Conservation (phyloP, 2,113 vertebrate genomes). For the Aspidoscelis tigris region DNA sequence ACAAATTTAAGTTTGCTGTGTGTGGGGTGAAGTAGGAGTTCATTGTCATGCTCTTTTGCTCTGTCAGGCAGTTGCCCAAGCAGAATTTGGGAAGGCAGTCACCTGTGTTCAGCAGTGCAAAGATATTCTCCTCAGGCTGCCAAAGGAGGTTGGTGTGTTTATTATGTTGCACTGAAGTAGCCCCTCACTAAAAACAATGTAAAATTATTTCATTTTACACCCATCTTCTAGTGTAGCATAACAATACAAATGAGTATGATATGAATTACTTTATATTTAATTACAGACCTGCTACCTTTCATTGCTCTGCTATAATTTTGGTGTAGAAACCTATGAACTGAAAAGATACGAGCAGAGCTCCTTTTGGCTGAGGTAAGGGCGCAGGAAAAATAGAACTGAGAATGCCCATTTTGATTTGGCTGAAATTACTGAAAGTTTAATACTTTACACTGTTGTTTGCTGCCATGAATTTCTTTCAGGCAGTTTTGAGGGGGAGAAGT, state of each 20-base stretch:
- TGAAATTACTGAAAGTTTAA: no score
- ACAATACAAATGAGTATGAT: slow-evolving; percentile 14
- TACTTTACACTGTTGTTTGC: no score
- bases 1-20: slow-evolving; percentile 36
- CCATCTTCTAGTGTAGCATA: neutral
- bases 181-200: neutral
- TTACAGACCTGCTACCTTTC: slow-evolving; percentile 87
- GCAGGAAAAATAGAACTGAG: slow-evolving; percentile 34
- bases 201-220: neutral
- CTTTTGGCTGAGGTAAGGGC: slow-evolving; percentile 91
- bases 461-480: no score
- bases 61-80: slow-evolving; percentile 85
- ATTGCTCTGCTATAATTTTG: slow-evolving; percentile 92
- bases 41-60: slow-evolving; percentile 48
- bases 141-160: slow-evolving; percentile 80
- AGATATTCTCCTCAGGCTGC: slow-evolving; percentile 88
- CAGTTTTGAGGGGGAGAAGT: no score
- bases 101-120: slow-evolving; percentile 81
- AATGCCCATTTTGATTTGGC: neutral
- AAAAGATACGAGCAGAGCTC: slow-evolving; percentile 84
- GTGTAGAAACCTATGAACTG: slow-evolving; percentile 80
- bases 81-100: slow-evolving; percentile 82
- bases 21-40: slow-evolving; percentile 36
- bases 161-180: neutral
- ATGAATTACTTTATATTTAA: slow-evolving; percentile 39